Conservation (phyloP, 2,113 vertebrate species). For the Percina caprodes region DNA sequence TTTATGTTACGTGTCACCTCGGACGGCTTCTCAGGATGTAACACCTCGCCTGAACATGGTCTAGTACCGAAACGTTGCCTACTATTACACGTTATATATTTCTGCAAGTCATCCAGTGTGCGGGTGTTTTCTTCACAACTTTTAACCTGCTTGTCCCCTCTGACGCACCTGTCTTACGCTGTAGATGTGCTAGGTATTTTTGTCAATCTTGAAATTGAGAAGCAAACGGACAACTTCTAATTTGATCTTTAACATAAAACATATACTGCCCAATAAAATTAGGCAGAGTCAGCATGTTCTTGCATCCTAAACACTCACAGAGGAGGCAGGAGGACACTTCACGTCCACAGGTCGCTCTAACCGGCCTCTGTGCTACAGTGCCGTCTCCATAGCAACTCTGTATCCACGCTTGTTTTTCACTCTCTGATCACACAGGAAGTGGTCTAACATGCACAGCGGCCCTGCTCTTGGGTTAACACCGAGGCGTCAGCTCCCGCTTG, state of each 20-base stretch:
- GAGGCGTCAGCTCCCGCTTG: neutral
- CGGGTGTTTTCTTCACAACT: no score
- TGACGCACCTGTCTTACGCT: no score
- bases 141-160: no score
- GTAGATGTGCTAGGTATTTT: no score
- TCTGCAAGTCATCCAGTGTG: no score
- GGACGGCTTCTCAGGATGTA: no score
- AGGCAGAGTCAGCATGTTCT: neutral
- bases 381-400: rapidly evolving
- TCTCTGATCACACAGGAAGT: slow-evolving; percentile 43
- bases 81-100: no score
- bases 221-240: neutral
- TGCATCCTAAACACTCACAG: neutral
- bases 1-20: no score
- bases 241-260: neutral
- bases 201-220: neutral
- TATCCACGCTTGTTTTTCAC: neutral
- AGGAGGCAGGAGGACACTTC: neutral
- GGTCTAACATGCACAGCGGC: neutral
- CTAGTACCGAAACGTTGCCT: no score
- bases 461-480: neutral
- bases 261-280: neutral
- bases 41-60: no score
- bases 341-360: neutral
- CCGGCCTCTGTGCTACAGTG: neutral